These are phyloP conservation scores for Myoxocephalus aenaeus DNA, from an alignment of 2,797 vertebrate species.

Conservation along the genomic window DNA sequence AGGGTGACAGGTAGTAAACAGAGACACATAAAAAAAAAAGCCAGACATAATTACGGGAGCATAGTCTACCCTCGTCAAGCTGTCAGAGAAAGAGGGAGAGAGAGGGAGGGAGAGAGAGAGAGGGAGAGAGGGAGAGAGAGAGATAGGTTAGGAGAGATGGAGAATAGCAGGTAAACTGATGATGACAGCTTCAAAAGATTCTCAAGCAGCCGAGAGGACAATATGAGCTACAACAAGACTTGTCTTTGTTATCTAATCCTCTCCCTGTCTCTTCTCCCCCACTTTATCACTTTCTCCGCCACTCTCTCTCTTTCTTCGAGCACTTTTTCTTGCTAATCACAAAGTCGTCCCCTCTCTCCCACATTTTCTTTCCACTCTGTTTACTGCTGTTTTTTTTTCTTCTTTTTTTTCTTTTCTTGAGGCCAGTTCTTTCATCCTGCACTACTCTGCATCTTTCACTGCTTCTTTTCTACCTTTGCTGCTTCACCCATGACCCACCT, in stretches of 20 bases:
- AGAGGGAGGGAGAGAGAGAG: constrained; percentile 8
- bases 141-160: constrained; percentile 5
- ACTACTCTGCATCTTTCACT: background rate
- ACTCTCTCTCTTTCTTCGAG: background rate
- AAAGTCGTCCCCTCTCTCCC: constrained; percentile 20
- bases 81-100: constrained; percentile 36
- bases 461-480: background rate
- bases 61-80: constrained; percentile 17
- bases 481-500: background rate
- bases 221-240: constrained; percentile 52
- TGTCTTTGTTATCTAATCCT: constrained; percentile 37
- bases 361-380: background rate
- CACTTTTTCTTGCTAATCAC: constrained; percentile 31
- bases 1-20: constrained; percentile 44
- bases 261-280: background rate
- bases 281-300: constrained; percentile 1
- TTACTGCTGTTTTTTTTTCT: background rate
- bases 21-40: background rate
- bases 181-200: constrained; percentile 48
- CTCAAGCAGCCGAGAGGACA: constrained; percentile 50
- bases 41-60: constrained; percentile 48
- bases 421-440: background rate
- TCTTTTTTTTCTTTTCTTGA: background rate
- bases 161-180: constrained; percentile 48
- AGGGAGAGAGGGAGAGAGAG: constrained; percentile 4